phyloP scores from a whole-genome alignment of 2,888 invertebrate genomes.

The Blastobasis lacticolella region DNA sequence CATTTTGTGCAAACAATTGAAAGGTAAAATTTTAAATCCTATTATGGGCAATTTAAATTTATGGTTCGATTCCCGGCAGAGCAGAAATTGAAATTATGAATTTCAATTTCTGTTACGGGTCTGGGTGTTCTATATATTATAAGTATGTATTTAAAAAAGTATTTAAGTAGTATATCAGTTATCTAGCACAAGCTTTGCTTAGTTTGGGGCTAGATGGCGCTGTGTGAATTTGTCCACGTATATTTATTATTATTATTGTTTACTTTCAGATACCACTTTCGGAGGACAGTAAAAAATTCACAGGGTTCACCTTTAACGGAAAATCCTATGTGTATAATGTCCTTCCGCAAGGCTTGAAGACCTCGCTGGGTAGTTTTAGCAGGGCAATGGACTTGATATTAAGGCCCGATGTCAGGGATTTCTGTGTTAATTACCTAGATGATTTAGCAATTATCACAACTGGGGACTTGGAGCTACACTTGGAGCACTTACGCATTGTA shows the following conservation, averaged over 20 bases:
- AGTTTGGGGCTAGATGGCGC: no score
- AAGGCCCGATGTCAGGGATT: conserved; percentile 14
- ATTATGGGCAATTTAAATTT: no score
- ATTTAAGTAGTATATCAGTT: no score
- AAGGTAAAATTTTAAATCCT: no score
- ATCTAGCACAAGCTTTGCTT: no score
- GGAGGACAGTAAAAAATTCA: background rate
- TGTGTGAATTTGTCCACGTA: no score
- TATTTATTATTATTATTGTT: no score
- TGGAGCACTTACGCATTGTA: conserved; percentile 12
- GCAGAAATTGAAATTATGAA: no score
- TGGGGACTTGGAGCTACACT: conserved; percentile 10
- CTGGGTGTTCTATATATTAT: no score
- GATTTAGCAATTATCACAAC: conserved; percentile 16
- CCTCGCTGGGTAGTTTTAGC: conserved; percentile 17
- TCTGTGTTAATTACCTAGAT: conserved; percentile 19
- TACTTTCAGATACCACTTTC: background rate
- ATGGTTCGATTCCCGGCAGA: no score
- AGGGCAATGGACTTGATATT: conserved; percentile 20
- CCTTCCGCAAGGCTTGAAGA: conserved; percentile 16
- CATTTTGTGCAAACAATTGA: conserved; percentile 1
- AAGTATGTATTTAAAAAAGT: no score
- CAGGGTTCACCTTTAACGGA: background rate
- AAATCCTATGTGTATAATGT: conserved; percentile 6
- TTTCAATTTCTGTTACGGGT: no score